These are phyloP conservation scores for Sciurus niger DNA, from an alignment of 2,113 vertebrate species.

Conservation along the genomic window DNA sequence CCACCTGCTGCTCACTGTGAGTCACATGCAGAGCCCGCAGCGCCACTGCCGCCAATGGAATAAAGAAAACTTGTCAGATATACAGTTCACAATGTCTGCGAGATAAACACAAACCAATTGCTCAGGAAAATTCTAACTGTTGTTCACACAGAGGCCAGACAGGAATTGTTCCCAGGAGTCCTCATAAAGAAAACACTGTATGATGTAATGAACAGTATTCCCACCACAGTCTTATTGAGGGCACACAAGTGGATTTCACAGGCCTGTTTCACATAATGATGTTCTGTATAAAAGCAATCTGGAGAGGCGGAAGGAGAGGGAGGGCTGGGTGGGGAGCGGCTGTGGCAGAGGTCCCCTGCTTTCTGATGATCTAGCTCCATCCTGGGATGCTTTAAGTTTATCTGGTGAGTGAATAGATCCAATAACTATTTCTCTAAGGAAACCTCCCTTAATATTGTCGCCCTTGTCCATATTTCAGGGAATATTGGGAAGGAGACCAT, in stretches of 20 bases:
- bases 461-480: slow-evolving; percentile 36
- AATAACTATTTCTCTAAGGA: slow-evolving; percentile 4
- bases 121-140: slow-evolving; percentile 70
- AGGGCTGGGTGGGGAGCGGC: accelerated
- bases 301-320: neutral
- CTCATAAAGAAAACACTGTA: slow-evolving; percentile 61
- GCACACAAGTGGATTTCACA: neutral
- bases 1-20: neutral
- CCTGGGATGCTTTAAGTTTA: neutral
- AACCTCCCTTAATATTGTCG: neutral
- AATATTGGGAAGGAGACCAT: neutral
- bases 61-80: slow-evolving; percentile 55
- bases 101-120: slow-evolving; percentile 74
- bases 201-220: slow-evolving; percentile 10
- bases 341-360: neutral
- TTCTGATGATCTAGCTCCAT: slow-evolving; percentile 47
- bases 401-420: neutral
- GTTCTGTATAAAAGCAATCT: neutral
- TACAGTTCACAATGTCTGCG: neutral
- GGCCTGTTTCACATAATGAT: neutral
- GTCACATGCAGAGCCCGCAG: neutral
- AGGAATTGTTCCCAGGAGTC: slow-evolving; percentile 73
- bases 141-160: slow-evolving; percentile 68
- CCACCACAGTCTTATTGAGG: neutral
- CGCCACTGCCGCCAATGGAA: accelerated